Evolutionary conservation across 1,140 invertebrate species (phyloP), one percentile per base, ranked within the genome.

Genomic region (Brachionus angularis): DNA sequence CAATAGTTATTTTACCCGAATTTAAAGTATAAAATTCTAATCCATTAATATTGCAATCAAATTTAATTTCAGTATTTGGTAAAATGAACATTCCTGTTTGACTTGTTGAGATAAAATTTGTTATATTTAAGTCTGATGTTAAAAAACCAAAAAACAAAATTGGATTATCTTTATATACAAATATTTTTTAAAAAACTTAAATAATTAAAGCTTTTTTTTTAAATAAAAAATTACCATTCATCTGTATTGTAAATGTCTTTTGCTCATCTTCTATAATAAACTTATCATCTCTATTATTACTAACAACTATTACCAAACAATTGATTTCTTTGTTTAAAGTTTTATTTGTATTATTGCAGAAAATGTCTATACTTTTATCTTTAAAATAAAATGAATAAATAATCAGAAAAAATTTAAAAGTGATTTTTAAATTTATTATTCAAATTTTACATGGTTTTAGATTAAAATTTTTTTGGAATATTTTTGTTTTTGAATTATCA

Each of bases 31-130:
- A 52, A 25, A 52, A 8, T 29, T 52, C 49, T 29, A 52, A 52
- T 29, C 49, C 49, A 25, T 52, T 52, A 23, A 52, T 5, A 29
- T 29, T 12, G 2, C 23, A 52, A 12, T 52, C 49, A 52, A 52
- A 52, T 25, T 25, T 52, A 10, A 52, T 29, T 52, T 52, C 49
- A 25, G 49, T 52, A 27, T 52, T 52, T 29, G 49, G 49, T n/a
- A 52, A 25, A 52, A 52, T 52, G 31, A 52, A 52, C 49, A 14
- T 52, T 52, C 49, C 49, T 2, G 31, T n/a, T 27, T 29, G 10
- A 1, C 21, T 52, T 1, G 49, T 52, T 7, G 49, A 29, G 4
- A 14, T 29, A 5, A 3, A n/a, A 27, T 2, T 52, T 1, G 4
- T 27, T 4, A n/a, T 52, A 4, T 3, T 7, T 12, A 25, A 52